Base-by-base conservation (phyloP, 1,140 invertebrate genomes). In the Drosophila trapezifrons region DNA sequence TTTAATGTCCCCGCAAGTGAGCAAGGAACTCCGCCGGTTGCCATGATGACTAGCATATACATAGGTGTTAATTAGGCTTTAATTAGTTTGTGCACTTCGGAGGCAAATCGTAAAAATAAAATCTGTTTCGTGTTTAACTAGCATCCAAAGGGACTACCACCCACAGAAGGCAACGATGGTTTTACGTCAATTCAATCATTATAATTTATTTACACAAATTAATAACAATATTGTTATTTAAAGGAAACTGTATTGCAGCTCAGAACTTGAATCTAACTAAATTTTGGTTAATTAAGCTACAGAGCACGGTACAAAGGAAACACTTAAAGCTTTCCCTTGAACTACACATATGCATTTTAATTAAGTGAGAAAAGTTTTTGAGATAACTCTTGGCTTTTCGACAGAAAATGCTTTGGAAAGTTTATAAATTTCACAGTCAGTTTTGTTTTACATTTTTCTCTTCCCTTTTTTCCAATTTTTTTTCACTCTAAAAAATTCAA, bases 41-140 rank as follows among this genome's bases (percentile, higher is more conserved):
- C 37, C 62, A 55, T 58, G 62, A 40, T 7, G 37, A 67, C 46
- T 29, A 22, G 20, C n/a, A 37, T 46, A 22, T 22, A 32, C 40
- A 40, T 40, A 40, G 69, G 40, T 76, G 72, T 59, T 79, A 79
- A 79, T 80, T 79, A 74, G 52, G 57, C 42, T 74, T 80, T 79
- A 79, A 79, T 79, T 78, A 80, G 77, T 80, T 79, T 79, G 62
- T 79, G 69, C 76, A 80, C 76, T 80, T 79, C 17, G 42, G 56
- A 37, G 49, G 32, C 54, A 37, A 67, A 57, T 57, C 76, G 20
- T 78, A 63, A 56, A 78, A 70, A 78, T 69, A 70, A 69, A 47
- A 75, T 47, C 52, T n/a, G 43, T 38, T 72, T 71, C 65, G 22
- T 71, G 67, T 58, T 67, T 10, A 74, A 46, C 27, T 25, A 46